phyloP scores from a whole-genome alignment of 2,797 vertebrate genomes.

The Mycteria americana region DNA sequence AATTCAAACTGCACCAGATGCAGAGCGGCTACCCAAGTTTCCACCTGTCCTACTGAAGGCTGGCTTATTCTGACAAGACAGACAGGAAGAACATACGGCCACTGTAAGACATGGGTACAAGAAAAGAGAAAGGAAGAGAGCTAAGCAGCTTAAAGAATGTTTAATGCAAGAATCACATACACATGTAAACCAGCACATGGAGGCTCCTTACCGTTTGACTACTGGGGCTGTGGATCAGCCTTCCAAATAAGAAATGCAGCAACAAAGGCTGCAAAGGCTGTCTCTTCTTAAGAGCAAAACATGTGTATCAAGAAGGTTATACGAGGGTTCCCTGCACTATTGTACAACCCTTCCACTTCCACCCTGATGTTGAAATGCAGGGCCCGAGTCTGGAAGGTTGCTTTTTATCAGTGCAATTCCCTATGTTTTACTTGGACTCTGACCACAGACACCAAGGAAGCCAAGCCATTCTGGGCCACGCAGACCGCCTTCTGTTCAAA shows the following conservation, averaged over 20 bases:
- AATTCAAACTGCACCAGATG: background rate
- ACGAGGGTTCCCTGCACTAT: background rate
- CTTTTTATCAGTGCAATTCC: background rate
- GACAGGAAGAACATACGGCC: background rate
- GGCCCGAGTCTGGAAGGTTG: background rate
- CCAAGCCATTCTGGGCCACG: background rate
- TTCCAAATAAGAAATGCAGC: background rate
- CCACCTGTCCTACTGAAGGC: background rate
- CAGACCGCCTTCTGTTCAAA: fast-evolving
- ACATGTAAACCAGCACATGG: background rate
- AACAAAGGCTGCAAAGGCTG: background rate
- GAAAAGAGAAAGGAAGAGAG: background rate
- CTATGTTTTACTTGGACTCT: background rate
- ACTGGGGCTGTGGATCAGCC: background rate
- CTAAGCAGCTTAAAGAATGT: background rate
- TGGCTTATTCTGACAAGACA: background rate
- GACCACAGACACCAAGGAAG: background rate
- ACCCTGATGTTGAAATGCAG: fast-evolving
- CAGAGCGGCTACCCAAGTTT: background rate
- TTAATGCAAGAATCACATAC: background rate
- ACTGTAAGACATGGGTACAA: background rate
- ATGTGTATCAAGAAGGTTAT: fast-evolving
- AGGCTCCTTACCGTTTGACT: background rate
- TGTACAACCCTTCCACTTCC: background rate
- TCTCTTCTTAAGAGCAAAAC: background rate